These are phyloP conservation scores for Microplitis manilae DNA, from an alignment of 2,888 invertebrate genomes.

Conservation along the genomic window DNA sequence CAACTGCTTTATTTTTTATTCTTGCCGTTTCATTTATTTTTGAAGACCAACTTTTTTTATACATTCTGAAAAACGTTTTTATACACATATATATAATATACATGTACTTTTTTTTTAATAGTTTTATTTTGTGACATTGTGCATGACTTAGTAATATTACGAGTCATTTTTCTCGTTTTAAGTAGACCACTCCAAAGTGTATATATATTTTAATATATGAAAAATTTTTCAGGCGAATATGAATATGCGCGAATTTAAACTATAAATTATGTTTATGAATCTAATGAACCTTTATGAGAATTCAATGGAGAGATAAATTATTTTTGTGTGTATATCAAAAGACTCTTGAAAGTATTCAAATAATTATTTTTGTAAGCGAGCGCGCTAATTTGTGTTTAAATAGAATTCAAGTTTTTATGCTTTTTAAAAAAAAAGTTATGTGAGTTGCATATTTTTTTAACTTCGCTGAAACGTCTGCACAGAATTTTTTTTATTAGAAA, in stretches of 20 bases:
- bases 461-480: neutral
- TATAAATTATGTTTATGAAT: neutral
- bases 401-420: neutral
- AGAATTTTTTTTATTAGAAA: neutral
- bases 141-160: neutral
- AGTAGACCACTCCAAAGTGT: neutral
- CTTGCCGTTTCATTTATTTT: neutral
- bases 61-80: conserved; percentile 10
- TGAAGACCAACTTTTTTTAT: neutral
- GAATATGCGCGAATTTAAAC: neutral
- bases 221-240: neutral
- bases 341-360: neutral
- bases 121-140: neutral
- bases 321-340: neutral
- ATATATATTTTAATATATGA: neutral
- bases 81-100: neutral
- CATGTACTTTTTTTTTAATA: conserved; percentile 4
- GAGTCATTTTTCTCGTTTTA: neutral
- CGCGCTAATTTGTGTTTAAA: neutral
- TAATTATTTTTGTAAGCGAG: neutral
- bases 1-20: neutral
- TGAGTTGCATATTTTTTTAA: neutral
- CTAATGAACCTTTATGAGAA: neutral
- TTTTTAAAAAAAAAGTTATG: neutral
- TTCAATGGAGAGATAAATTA: neutral